Base-by-base conservation (phyloP, 1,140 invertebrate species). In the Leptinotarsa undecemlineata region DNA sequence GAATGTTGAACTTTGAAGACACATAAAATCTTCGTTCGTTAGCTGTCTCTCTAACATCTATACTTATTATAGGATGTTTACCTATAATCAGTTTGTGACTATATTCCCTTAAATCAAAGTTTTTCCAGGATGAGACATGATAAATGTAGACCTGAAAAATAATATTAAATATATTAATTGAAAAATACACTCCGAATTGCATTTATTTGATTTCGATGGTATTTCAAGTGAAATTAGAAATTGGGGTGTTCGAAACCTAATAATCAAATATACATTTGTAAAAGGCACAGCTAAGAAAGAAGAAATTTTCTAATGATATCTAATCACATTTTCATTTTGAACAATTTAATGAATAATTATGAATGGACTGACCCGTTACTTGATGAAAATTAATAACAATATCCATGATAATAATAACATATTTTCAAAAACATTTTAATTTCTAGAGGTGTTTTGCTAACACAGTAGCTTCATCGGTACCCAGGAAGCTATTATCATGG, bases 71-170 rank as follows among this genome's bases (percentile, higher is more conserved):
- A 8, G 82, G 82, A 74, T 84, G 80, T 73, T 78, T 80, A 13
- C 81, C 80, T 26, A 82, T 76, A 17, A 81, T 80, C 13, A 81
- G 60, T 63, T 76, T 80, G 26, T 80, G 72, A n/a, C 75, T 71
- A 73, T 83, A 84, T 4, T 81, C 72, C 26, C 79, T 74, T 60
- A 83, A 73, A 62, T 81, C 76, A 17, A 84, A 82, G 42, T 78
- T 78, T 77, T 81, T 82, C 83, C 83, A 84, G 13, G 78, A 78
- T 19, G 76, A 74, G 8, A 84, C 74, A 61, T 78, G 76, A 61
- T 84, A 84, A 48, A 82, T 80, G 68, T 82, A 84, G 8, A 84
- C 75, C 83, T 84, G 62, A 48, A 81, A 76, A 74, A 57, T 74
- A 71, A 6, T 15, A n/a, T 47, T 66, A 48, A 17, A 15, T 62